A percentile compares a stretch with the other conserved stretches of the same genome.
phyloP scores from a whole-genome alignment of 92 coral and sea anemone species.

The Paramuricea clavata region DNA sequence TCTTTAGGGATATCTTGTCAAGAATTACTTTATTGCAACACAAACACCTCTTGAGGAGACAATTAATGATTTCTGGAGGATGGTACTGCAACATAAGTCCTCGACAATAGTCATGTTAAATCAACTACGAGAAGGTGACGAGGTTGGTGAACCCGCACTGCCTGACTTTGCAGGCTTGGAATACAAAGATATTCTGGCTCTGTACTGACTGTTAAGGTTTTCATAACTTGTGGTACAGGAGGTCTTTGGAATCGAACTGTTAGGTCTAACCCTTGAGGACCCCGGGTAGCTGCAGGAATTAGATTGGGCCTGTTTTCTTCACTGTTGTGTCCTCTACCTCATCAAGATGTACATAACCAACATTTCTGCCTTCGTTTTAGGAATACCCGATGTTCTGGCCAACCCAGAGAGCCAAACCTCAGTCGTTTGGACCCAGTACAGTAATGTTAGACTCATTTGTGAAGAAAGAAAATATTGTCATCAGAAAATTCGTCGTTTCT shows the following conservation, averaged over 20 bases:
- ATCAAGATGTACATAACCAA: not conserved
- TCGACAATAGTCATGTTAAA: slow-evolving; percentile 39
- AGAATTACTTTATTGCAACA: slow-evolving; percentile 32
- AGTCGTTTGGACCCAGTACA: slow-evolving; percentile 8
- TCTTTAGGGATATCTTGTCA: slow-evolving; percentile 34
- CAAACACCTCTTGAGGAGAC: slow-evolving; percentile 31
- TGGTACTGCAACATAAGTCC: not conserved
- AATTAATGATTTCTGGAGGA: slow-evolving; percentile 44
- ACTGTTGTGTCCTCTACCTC: not conserved
- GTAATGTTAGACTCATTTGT: not conserved
- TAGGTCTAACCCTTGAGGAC: not conserved
- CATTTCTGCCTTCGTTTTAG: not conserved
- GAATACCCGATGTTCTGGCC: slow-evolving; percentile 48
- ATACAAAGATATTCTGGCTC: no score
- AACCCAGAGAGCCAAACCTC: slow-evolving; percentile 36
- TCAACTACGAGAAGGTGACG: slow-evolving; percentile 13
- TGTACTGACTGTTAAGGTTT: no score
- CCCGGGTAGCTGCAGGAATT: no score
- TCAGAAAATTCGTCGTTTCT: slow-evolving; percentile 9
- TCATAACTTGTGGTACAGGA: no score
- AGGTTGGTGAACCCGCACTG: not conserved
- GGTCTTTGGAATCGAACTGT: not conserved
- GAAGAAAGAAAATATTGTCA: slow-evolving; percentile 15
- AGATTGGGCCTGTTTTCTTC: not conserved
- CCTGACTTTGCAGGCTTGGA: no score